A percentile compares a stretch with the other conserved stretches of the same genome.
Evolutionary conservation across 2,113 vertebrate genomes (phyloP).

Genomic region (Neoarius graeffei): DNA sequence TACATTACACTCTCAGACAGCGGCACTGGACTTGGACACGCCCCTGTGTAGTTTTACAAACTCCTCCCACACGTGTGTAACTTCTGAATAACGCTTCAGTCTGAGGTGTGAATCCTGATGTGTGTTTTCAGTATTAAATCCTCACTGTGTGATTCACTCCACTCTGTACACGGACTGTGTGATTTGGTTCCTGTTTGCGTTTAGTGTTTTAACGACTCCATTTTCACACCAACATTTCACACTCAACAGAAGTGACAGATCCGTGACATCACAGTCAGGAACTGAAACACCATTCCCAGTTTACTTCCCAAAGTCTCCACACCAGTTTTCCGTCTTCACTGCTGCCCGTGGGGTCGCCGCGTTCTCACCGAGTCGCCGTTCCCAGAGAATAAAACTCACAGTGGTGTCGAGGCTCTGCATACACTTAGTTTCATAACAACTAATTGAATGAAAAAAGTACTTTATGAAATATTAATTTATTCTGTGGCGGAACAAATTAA

Average conservation of each 20-base stretch:
- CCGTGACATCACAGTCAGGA: background rate
- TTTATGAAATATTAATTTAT: background rate
- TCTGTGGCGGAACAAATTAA: background rate
- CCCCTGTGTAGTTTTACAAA: background rate
- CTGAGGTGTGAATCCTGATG: too few relatives aligned
- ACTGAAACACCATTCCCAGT: background rate
- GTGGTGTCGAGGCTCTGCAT: background rate
- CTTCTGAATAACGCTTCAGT: background rate
- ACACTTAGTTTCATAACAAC: background rate
- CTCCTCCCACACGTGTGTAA: background rate
- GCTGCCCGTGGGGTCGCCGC: too few relatives aligned
- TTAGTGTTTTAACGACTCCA: background rate
- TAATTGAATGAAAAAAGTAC: background rate
- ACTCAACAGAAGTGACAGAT: background rate
- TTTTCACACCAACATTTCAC: too few relatives aligned
- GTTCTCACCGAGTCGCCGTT: too few relatives aligned
- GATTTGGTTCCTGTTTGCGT: background rate
- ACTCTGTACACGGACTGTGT: background rate
- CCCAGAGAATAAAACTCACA: background rate
- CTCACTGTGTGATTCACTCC: background rate
- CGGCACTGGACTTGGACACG: background rate
- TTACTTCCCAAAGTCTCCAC: too few relatives aligned
- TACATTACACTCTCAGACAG: too few relatives aligned
- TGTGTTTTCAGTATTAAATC: background rate
- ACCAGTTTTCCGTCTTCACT: background rate